Evolutionary conservation across 2,113 vertebrate genomes (phyloP).

Genomic region (Aphyosemion australe): DNA sequence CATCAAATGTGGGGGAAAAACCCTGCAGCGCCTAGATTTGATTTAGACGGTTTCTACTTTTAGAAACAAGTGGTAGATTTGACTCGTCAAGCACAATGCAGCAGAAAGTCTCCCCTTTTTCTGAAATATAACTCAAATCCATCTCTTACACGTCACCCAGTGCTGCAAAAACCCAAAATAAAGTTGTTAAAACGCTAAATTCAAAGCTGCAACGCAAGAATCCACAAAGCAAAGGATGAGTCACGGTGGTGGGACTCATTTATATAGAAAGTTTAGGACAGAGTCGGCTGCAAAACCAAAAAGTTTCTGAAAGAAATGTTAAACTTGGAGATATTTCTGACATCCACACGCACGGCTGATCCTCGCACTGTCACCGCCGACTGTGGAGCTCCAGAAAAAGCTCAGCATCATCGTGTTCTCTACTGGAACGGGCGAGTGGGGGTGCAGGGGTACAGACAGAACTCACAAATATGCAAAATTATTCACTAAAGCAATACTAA

Average conservation of each 20-base stretch:
- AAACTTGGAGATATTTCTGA: conserved; percentile 29
- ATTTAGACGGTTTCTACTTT: too few species aligned
- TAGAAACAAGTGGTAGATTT: too few species aligned
- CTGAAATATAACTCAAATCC: too few species aligned
- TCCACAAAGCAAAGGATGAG: neutral
- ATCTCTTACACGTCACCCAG: too few species aligned
- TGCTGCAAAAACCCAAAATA: neutral
- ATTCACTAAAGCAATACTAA: conserved; percentile 18
- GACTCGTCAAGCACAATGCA: too few species aligned
- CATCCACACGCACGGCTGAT: conserved; percentile 23
- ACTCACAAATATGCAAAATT: conserved; percentile 7
- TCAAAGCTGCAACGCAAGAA: neutral
- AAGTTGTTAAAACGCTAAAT: neutral
- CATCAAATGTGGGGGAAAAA: too few species aligned
- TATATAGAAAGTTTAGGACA: neutral
- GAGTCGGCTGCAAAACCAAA: conserved; percentile 20
- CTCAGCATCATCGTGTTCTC: conserved; percentile 31
- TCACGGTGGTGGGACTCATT: neutral
- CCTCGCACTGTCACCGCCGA: conserved; percentile 26
- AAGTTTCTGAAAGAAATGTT: conserved; percentile 30
- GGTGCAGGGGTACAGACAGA: conserved; percentile 19
- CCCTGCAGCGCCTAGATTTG: too few species aligned
- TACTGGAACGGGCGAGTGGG: conserved; percentile 25
- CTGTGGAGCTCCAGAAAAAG: conserved; percentile 21
- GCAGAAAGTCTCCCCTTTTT: too few species aligned